Percentiles rank a stretch among this genome's conserved stretches.
Evolutionary conservation across 2,113 vertebrate species (phyloP).

Genomic region (Myrmecobius fasciatus): DNA sequence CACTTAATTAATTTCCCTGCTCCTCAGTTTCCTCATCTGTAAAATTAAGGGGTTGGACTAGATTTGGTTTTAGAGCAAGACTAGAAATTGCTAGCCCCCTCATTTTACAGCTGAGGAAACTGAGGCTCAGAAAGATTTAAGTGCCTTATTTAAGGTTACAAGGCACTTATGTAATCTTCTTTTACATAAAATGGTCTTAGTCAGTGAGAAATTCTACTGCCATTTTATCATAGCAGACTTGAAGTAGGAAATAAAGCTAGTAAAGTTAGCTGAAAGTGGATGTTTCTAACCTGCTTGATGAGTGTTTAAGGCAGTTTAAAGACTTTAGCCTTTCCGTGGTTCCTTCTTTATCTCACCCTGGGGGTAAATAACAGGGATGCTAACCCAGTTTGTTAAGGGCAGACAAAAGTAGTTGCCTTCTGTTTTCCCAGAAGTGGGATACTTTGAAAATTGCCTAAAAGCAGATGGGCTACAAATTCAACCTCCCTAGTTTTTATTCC

Average conservation of each 20-base stretch:
- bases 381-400: constrained; percentile 69
- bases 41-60: not conserved
- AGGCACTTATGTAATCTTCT: not conserved
- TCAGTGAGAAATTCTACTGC: constrained; percentile 63
- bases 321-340: constrained; percentile 67
- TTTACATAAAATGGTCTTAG: constrained; percentile 64
- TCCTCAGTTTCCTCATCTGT: not conserved
- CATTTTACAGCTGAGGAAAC: not conserved
- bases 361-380: constrained; percentile 78
- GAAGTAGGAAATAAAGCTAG: constrained; percentile 70
- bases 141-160: not conserved
- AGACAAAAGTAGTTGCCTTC: constrained; percentile 62
- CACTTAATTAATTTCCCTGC: not conserved
- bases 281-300: constrained; percentile 79
- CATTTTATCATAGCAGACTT: constrained; percentile 63
- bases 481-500: constrained; percentile 57
- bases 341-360: constrained; percentile 77
- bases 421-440: constrained; percentile 44
- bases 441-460: constrained; percentile 65
- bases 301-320: constrained; percentile 76
- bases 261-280: constrained; percentile 68
- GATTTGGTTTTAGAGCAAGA: not conserved
- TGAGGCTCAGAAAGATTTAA: not conserved
- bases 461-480: constrained; percentile 66
- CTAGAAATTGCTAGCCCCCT: not conserved